phyloP scores from a whole-genome alignment of 2,113 vertebrate species.

The Sinocyclocheilus anshuiensis region DNA sequence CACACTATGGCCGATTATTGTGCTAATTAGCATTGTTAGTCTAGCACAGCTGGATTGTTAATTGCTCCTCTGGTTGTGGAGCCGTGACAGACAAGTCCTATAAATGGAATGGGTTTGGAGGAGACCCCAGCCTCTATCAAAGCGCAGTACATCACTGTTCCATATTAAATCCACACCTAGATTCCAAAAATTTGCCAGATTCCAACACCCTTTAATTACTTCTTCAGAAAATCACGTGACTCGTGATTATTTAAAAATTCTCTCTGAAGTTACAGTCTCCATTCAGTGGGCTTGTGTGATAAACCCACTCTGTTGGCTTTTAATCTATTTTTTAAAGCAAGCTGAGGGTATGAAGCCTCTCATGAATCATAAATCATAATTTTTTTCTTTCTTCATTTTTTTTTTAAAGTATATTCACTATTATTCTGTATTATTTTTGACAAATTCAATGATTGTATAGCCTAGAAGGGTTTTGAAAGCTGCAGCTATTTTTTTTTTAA shows the following conservation, averaged over 20 bases:
- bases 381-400: not conserved
- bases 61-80: not conserved
- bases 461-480: not conserved
- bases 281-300: not conserved
- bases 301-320: slow-evolving; percentile 1
- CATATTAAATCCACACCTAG: not conserved
- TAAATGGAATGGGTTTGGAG: not conserved
- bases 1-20: not conserved
- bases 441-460: not conserved
- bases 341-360: not conserved
- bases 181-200: not conserved
- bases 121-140: not conserved
- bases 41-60: not conserved
- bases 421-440: not conserved
- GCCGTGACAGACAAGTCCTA: not conserved
- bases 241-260: not conserved
- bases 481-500: not conserved
- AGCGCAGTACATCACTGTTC: not conserved
- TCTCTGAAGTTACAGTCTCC: not conserved
- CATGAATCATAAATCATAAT: not conserved
- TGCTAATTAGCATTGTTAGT: not conserved
- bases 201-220: not conserved
- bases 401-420: not conserved
- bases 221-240: not conserved
- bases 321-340: slow-evolving; percentile 9